A percentile compares a stretch with the other conserved stretches of the same genome.
Conservation (phyloP, 2,888 invertebrate genomes). For the Macaria liturata region DNA sequence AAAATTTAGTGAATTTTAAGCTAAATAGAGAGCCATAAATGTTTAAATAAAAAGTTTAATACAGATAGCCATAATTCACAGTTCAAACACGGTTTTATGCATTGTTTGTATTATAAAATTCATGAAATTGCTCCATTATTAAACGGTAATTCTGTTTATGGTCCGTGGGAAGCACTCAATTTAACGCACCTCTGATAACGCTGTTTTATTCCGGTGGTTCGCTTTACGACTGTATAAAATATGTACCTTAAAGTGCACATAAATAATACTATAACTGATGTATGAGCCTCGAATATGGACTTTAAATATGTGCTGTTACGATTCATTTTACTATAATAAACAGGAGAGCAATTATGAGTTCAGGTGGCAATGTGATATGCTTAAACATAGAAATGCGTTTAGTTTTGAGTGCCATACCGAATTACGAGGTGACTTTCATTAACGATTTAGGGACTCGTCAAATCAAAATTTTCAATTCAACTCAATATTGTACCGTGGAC, state of each 20-base stretch:
- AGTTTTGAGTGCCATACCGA: not conserved
- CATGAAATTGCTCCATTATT: constrained; percentile 48
- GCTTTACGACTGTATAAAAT: constrained; percentile 59
- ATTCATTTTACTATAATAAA: constrained; percentile 1
- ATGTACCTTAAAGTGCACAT: constrained; percentile 33
- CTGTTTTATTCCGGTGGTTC: constrained; percentile 60
- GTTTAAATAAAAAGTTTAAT: no score
- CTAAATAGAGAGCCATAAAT: no score
- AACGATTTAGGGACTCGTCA: no score
- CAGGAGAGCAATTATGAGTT: constrained; percentile 4
- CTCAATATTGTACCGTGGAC: no score
- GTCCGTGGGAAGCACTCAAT: constrained; percentile 51
- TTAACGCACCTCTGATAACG: constrained; percentile 61
- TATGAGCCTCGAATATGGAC: not conserved
- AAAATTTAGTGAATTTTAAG: no score
- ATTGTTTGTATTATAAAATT: constrained; percentile 41
- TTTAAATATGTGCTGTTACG: not conserved
- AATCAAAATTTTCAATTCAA: no score
- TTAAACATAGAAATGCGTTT: constrained; percentile 4
- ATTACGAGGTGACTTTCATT: no score
- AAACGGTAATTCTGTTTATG: constrained; percentile 50
- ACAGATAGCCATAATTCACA: constrained; percentile 1
- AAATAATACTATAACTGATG: constrained; percentile 14
- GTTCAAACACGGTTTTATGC: constrained; percentile 16
- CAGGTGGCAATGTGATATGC: constrained; percentile 7